These are phyloP conservation scores for Zapus hudsonius DNA, from an alignment of 2,113 vertebrate genomes.

Conservation along the genomic window DNA sequence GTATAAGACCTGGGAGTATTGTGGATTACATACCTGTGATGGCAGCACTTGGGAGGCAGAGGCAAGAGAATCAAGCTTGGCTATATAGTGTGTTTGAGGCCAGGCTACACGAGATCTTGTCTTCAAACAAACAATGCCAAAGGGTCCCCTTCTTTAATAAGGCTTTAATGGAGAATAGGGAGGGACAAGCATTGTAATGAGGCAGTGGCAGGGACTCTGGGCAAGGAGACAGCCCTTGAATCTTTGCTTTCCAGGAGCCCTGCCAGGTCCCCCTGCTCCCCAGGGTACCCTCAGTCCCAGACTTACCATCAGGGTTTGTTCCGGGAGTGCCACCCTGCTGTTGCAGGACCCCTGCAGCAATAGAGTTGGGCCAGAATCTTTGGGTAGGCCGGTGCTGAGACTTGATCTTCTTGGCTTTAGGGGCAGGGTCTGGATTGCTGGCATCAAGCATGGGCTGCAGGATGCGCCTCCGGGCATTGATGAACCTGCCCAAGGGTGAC, in stretches of 20 bases:
- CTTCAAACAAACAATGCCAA: background rate
- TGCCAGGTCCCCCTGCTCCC: accelerated
- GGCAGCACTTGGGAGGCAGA: background rate
- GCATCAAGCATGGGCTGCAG: constrained; percentile 98
- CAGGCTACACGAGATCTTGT: background rate
- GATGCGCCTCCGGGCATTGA: constrained; percentile 97
- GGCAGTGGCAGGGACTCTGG: too few species aligned
- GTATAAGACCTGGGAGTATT: background rate
- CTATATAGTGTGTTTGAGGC: background rate
- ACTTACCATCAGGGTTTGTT: constrained; percentile 93
- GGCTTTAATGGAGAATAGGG: background rate
- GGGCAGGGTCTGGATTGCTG: constrained; percentile 98
- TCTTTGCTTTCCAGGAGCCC: background rate
- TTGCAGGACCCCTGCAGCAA: constrained; percentile 96
- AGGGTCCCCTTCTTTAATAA: background rate
- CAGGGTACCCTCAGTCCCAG: background rate
- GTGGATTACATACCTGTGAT: background rate
- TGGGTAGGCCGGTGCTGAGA: constrained; percentile 98
- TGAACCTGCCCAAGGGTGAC: constrained; percentile 88
- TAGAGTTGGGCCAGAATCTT: constrained; percentile 99
- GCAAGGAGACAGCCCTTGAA: background rate
- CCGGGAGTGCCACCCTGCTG: constrained; percentile 90
- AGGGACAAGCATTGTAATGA: background rate
- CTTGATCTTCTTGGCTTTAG: constrained; percentile 99
- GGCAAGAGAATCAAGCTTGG: background rate